These are phyloP conservation scores for Sinocyclocheilus grahami DNA, from an alignment of 2,113 vertebrate species.

Conservation along the genomic window DNA sequence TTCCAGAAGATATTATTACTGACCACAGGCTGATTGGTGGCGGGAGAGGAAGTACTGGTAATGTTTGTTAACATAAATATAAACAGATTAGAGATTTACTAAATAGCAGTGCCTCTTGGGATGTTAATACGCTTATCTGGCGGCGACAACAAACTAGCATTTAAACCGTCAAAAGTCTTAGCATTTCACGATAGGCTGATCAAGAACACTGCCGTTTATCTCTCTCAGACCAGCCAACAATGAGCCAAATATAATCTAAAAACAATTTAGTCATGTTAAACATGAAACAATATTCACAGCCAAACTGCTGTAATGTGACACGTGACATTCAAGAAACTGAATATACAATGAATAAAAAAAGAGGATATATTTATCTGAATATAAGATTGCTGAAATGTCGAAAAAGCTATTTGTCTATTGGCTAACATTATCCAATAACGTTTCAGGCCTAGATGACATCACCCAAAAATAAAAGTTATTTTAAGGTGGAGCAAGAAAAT, in stretches of 20 bases:
- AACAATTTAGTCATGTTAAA: constrained; percentile 4
- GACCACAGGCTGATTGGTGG: constrained; percentile 10
- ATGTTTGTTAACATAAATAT: constrained; percentile 28
- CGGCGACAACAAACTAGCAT: neutral
- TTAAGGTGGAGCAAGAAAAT: no score
- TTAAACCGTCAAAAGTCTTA: neutral
- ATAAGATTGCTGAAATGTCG: neutral
- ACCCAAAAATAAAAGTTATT: no score
- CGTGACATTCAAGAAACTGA: neutral
- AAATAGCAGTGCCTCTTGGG: constrained; percentile 5
- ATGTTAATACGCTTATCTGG: constrained; percentile 31
- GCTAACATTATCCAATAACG: no score
- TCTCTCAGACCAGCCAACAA: neutral
- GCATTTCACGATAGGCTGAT: neutral
- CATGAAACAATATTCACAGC: neutral
- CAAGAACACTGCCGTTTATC: neutral
- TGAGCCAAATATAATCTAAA: neutral
- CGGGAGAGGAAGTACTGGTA: constrained; percentile 17
- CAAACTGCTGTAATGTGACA: neutral
- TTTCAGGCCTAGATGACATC: no score
- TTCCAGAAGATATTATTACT: constrained; percentile 14
- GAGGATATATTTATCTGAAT: neutral
- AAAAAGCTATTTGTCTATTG: neutral
- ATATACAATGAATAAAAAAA: neutral
- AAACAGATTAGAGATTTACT: constrained; percentile 29